phyloP scores from a whole-genome alignment of 2,888 invertebrate species.

The Therioaphis trifolii region DNA sequence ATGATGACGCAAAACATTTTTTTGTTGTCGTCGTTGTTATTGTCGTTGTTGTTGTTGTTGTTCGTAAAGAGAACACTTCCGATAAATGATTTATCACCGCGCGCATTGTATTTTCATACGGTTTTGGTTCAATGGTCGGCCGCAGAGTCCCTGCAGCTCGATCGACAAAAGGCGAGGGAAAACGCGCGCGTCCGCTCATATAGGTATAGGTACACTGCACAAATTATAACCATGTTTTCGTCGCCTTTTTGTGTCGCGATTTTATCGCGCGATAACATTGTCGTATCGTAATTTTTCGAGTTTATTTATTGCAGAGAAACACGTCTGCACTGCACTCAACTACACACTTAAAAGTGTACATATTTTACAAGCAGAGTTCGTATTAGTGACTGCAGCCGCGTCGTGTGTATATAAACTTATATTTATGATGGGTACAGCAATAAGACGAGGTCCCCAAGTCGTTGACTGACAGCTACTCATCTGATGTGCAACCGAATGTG shows the following conservation, averaged over 20 bases:
- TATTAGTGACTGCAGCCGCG: no score
- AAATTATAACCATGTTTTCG: background rate
- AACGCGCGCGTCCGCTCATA: no score
- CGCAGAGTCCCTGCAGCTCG: conserved; percentile 11
- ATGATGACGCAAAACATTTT: conserved; percentile 40
- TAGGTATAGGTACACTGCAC: no score
- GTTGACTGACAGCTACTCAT: conserved; percentile 32
- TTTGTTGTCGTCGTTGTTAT: background rate
- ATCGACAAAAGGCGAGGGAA: no score
- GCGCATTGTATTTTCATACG: background rate
- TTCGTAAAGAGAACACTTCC: conserved; percentile 40
- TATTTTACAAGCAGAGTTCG: no score
- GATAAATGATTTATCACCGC: conserved; percentile 47
- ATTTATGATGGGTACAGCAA: no score
- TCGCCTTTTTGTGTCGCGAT: conserved; percentile 15
- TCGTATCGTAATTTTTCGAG: background rate
- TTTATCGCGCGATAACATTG: background rate
- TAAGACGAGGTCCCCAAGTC: conserved; percentile 2
- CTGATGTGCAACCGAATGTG: background rate
- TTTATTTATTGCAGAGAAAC: background rate
- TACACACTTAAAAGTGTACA: background rate
- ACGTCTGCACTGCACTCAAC: background rate
- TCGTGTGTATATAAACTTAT: no score
- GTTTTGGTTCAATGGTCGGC: background rate
- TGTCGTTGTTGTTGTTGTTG: background rate